Evolutionary conservation across 2,113 vertebrate species (phyloP).

Genomic region (Clarias macrocephalus): DNA sequence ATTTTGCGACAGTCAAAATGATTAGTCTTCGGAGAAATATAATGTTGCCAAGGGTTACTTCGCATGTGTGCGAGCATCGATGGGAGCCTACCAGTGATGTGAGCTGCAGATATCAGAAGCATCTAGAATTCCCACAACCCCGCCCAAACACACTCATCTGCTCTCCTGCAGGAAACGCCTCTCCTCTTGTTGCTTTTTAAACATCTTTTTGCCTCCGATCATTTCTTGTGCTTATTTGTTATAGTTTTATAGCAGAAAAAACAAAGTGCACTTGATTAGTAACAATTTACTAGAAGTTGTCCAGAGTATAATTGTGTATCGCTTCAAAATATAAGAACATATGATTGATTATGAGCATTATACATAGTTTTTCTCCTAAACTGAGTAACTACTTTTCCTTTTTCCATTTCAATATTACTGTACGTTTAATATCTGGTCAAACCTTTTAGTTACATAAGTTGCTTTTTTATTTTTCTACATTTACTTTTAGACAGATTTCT

Average conservation of each 20-base stretch:
- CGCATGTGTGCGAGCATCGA: not conserved
- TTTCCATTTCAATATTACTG: not conserved
- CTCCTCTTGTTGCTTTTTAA: not conserved
- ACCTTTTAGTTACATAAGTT: not conserved
- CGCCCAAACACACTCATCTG: slow-evolving; percentile 1
- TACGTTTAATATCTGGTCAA: not conserved
- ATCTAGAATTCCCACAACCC: slow-evolving; percentile 21
- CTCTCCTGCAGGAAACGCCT: not conserved
- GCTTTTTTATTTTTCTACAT: not conserved
- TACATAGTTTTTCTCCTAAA: not conserved
- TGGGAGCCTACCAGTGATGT: not conserved
- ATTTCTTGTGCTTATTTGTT: not conserved
- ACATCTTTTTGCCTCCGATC: not conserved
- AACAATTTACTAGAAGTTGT: not conserved
- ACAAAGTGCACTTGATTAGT: not conserved
- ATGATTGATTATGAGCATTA: not conserved
- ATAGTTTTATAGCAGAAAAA: not conserved
- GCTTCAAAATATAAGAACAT: not conserved
- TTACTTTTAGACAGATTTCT: not conserved
- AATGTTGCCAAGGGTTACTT: not conserved
- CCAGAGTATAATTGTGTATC: not conserved
- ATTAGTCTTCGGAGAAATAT: not conserved
- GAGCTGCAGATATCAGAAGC: not conserved
- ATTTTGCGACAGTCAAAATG: not conserved
- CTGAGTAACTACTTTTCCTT: not conserved